Conservation (phyloP, 1,140 invertebrate species). For the Orius insidiosus region DNA sequence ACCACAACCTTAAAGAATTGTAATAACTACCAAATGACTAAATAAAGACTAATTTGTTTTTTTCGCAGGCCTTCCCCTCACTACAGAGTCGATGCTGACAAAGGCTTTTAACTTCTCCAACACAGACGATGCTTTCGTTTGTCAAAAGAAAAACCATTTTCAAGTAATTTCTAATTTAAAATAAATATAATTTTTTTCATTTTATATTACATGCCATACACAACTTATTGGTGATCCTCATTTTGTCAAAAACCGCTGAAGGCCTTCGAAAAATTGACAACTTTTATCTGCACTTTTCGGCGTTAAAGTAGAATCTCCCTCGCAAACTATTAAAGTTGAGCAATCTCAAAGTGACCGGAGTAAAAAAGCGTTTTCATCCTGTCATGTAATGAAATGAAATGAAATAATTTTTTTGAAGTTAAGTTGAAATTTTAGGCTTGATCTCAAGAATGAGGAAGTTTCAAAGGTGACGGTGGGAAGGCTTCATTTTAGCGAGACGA, state of each 20-base stretch:
- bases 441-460: constrained; percentile 64
- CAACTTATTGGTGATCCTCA: constrained; percentile 71
- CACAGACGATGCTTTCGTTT: constrained; percentile 96
- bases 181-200: neutral
- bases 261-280: constrained; percentile 77
- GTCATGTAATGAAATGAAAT: constrained; percentile 91
- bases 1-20: constrained; percentile 75
- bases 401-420: too few species aligned
- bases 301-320: constrained; percentile 91
- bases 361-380: constrained; percentile 92
- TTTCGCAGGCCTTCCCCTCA: constrained; percentile 53
- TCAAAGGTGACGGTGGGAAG: constrained; percentile 86
- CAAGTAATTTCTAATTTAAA: constrained; percentile 42
- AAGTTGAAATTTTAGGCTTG: constrained; percentile 43
- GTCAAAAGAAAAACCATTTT: constrained; percentile 99
- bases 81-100: constrained; percentile 88
- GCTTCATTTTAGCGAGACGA: constrained; percentile 95
- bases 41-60: constrained; percentile 2
- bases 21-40: constrained; percentile 25
- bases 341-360: constrained; percentile 96
- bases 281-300: constrained; percentile 92
- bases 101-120: constrained; percentile 95
- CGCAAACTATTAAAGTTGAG: constrained; percentile 86
- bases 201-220: constrained; percentile 65
- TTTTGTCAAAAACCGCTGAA: constrained; percentile 78